Evolutionary conservation across 2,888 invertebrate species (phyloP).

Genomic region (Perdita meconis): DNA sequence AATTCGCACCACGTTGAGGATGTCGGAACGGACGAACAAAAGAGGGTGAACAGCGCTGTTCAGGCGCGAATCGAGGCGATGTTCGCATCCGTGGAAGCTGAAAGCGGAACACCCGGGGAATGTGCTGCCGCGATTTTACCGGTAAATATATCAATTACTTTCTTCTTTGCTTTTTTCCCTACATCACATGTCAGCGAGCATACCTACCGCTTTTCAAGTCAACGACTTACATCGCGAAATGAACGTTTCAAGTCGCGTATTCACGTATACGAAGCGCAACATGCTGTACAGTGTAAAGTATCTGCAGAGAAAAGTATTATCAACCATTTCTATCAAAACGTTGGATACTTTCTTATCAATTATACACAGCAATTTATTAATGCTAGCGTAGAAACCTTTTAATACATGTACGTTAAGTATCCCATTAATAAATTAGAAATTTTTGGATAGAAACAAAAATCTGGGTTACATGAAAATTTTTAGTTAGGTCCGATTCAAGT

Average conservation of each 20-base stretch:
- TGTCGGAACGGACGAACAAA: slow-evolving; percentile 81
- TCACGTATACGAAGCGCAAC: no score
- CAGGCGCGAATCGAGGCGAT: slow-evolving; percentile 95
- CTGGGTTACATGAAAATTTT: neutral
- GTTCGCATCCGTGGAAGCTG: slow-evolving; percentile 86
- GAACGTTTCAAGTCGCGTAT: no score
- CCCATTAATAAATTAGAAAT: no score
- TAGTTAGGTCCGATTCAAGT: neutral
- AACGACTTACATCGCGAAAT: neutral
- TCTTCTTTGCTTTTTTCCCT: slow-evolving; percentile 31
- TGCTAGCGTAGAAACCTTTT: no score
- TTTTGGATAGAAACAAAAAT: no score
- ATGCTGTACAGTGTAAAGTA: no score
- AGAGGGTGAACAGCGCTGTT: slow-evolving; percentile 88
- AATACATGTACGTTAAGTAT: no score
- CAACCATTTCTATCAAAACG: no score
- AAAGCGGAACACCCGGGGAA: slow-evolving; percentile 80
- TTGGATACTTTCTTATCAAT: no score
- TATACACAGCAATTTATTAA: no score
- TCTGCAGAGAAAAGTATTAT: no score
- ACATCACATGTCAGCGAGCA: slow-evolving; percentile 27
- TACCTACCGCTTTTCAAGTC: neutral
- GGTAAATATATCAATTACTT: slow-evolving; percentile 70
- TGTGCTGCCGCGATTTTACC: slow-evolving; percentile 80
- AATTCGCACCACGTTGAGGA: slow-evolving; percentile 75